phyloP scores from a whole-genome alignment of 23 tunicate species.

The Halocynthia aurantium region DNA sequence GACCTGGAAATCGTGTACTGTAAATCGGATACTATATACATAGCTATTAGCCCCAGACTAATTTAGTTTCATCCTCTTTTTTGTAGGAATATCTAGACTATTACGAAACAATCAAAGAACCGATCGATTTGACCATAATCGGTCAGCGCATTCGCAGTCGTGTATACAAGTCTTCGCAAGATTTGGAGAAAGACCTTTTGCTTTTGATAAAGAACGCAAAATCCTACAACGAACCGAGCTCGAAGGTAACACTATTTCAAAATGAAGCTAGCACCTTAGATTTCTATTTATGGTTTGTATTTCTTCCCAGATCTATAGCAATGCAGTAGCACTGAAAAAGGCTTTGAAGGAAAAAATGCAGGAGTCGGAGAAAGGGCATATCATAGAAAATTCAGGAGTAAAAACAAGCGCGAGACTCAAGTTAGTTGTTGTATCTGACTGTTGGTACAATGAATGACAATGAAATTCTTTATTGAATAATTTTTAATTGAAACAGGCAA shows the following conservation, averaged over 20 bases:
- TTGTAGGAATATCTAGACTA: slow-evolving; percentile 54
- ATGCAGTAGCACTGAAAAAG: slow-evolving; percentile 51
- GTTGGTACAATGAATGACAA: neutral
- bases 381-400: slow-evolving; percentile 22
- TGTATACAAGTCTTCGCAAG: slow-evolving; percentile 33
- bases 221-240: slow-evolving; percentile 76
- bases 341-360: slow-evolving; percentile 43
- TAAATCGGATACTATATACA: too few relatives aligned
- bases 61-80: neutral
- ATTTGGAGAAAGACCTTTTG: slow-evolving; percentile 64
- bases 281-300: neutral
- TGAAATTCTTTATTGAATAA: neutral
- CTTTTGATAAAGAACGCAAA: slow-evolving; percentile 81
- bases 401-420: slow-evolving; percentile 76
- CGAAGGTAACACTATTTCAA: slow-evolving; percentile 47
- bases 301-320: slow-evolving; percentile 55
- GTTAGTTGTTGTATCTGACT: slow-evolving; percentile 21
- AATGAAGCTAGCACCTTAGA: neutral
- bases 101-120: slow-evolving; percentile 75
- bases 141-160: slow-evolving; percentile 46
- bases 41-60: too few relatives aligned
- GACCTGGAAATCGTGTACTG: too few relatives aligned
- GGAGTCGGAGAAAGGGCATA: slow-evolving; percentile 42
- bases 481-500: slow-evolving; percentile 2
- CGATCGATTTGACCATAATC: slow-evolving; percentile 76